phyloP scores from a whole-genome alignment of 2,888 invertebrate species.

The Caenorhabditis uteleia region DNA sequence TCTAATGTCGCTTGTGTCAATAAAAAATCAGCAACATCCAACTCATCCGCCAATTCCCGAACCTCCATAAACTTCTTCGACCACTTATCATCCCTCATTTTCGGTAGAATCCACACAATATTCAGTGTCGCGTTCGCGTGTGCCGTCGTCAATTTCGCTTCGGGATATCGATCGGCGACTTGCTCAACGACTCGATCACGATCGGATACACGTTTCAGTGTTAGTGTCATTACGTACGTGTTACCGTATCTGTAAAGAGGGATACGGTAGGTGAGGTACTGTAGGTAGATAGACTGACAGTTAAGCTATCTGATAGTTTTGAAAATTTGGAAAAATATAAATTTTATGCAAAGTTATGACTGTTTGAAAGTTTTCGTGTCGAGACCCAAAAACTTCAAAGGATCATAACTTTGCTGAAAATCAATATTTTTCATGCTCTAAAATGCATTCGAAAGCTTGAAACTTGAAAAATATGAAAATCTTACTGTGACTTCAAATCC shows the following conservation, averaged over 20 bases:
- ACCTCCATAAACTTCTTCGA: slow-evolving; percentile 12
- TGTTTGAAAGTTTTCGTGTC: too few relatives aligned
- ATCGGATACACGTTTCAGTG: slow-evolving; percentile 1
- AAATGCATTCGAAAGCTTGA: too few relatives aligned
- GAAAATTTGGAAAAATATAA: too few relatives aligned
- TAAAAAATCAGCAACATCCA: slow-evolving; percentile 12
- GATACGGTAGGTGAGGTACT: too few relatives aligned
- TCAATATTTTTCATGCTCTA: too few relatives aligned
- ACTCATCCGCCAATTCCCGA: slow-evolving; percentile 2
- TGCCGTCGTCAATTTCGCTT: slow-evolving; percentile 11
- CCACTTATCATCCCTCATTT: slow-evolving; percentile 8
- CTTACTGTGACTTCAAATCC: slow-evolving; percentile 17
- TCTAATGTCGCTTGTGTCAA: slow-evolving; percentile 17
- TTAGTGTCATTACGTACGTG: slow-evolving; percentile 10
- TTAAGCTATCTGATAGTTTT: too few relatives aligned
- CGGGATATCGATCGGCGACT: neutral
- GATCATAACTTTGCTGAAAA: too few relatives aligned
- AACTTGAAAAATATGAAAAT: too few relatives aligned
- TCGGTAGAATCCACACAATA: slow-evolving; percentile 15
- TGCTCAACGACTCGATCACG: slow-evolving; percentile 1
- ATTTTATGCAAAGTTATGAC: too few relatives aligned
- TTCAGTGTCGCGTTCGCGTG: slow-evolving; percentile 6
- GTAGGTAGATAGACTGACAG: too few relatives aligned
- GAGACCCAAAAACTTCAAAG: too few relatives aligned
- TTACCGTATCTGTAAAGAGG: too few relatives aligned